Percentiles rank a stretch among this genome's conserved stretches.
These are phyloP conservation scores for Pogonocherus hispidulus DNA, from an alignment of 2,888 invertebrate species.

Conservation along the genomic window DNA sequence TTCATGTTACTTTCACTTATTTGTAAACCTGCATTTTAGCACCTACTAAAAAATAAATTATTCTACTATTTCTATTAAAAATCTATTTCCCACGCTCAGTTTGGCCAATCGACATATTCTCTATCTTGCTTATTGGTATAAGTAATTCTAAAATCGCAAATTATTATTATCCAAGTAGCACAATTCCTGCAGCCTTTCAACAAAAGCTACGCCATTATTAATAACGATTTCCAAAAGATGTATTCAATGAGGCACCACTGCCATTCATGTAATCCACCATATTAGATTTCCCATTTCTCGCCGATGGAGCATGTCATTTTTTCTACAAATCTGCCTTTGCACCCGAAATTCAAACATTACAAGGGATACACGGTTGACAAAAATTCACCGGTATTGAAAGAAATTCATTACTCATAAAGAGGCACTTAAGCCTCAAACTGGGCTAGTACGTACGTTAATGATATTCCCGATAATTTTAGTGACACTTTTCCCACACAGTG, in stretches of 20 bases:
- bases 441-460: conserved; percentile 29
- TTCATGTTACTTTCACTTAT: no score
- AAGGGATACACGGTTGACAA: conserved; percentile 37
- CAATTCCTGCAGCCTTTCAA: no score
- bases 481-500: conserved; percentile 46
- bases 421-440: conserved; percentile 36
- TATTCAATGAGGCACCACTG: conserved; percentile 30
- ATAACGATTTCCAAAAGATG: conserved; percentile 16
- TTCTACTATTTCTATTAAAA: no score
- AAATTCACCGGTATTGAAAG: conserved; percentile 26
- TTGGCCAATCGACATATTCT: no score
- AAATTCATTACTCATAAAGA: conserved; percentile 38
- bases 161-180: no score
- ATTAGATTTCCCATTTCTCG: conserved; percentile 35
- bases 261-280: conserved; percentile 29
- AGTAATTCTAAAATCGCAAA: no score
- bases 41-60: no score
- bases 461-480: conserved; percentile 35
- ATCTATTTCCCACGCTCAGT: no score
- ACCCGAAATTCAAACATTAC: conserved; percentile 33
- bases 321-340: conserved; percentile 31
- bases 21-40: no score
- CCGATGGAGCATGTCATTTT: conserved; percentile 34
- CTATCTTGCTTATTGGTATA: no score
- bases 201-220: no score